These are phyloP conservation scores for Lucinisca nassula DNA, from an alignment of 2,888 invertebrate species.

Conservation along the genomic window DNA sequence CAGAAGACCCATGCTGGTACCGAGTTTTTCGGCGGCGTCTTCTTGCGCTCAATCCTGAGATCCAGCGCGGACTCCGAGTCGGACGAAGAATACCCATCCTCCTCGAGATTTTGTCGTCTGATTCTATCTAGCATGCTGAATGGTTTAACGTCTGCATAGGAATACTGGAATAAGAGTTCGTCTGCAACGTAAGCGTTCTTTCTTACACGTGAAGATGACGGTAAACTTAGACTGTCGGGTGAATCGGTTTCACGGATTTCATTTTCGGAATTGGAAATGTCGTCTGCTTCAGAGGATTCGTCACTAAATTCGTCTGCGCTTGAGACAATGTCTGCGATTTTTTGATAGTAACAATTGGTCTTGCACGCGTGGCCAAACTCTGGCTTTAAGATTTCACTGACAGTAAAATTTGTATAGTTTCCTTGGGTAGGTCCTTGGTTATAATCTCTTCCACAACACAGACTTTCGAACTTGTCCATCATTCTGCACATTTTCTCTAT, in stretches of 20 bases:
- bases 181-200: neutral
- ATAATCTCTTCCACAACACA: neutral
- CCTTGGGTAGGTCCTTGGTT: neutral
- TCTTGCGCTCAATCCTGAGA: slow-evolving; percentile 42
- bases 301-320: neutral
- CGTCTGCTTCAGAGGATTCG: neutral
- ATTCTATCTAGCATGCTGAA: neutral
- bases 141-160: neutral
- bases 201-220: neutral
- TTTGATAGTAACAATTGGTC: neutral
- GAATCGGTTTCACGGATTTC: neutral
- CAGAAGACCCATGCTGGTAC: slow-evolving; percentile 98
- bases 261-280: neutral
- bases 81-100: slow-evolving; percentile 26
- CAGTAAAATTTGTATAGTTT: slow-evolving; percentile 80
- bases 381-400: slow-evolving; percentile 83
- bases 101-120: neutral
- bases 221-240: neutral
- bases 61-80: slow-evolving; percentile 56
- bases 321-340: neutral
- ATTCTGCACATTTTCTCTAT: neutral
- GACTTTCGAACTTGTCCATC: neutral
- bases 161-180: neutral
- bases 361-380: slow-evolving; percentile 69
- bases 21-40: slow-evolving; percentile 53